Percentiles rank a stretch among this genome's conserved stretches.
These are phyloP conservation scores for Plagodis pulveraria DNA, from an alignment of 2,888 invertebrate genomes.

Conservation along the genomic window DNA sequence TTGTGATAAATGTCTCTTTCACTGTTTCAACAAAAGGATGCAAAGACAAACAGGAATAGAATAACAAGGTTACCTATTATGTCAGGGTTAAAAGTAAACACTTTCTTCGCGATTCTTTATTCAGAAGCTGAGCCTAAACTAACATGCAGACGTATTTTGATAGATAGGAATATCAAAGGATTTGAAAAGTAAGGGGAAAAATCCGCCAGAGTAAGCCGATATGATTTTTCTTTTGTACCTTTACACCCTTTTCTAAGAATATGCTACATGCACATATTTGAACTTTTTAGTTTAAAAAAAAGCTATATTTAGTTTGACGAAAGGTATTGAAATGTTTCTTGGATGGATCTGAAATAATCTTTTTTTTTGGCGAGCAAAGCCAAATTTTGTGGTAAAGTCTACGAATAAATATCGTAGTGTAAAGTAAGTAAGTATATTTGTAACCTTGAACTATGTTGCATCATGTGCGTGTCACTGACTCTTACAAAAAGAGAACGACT, in stretches of 20 bases:
- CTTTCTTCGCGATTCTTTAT: slow-evolving; percentile 13
- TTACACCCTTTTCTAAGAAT: slow-evolving; percentile 2
- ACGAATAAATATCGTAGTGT: no score
- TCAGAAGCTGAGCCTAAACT: slow-evolving; percentile 19
- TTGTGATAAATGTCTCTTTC: neutral
- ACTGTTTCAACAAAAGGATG: neutral
- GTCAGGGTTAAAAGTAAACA: slow-evolving; percentile 12
- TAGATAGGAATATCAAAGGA: slow-evolving; percentile 24
- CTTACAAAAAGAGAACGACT: no score
- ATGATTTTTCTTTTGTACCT: slow-evolving; percentile 2
- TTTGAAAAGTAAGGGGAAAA: slow-evolving; percentile 18
- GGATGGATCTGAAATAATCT: no score
- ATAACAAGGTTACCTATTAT: slow-evolving; percentile 11
- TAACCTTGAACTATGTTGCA: no score
- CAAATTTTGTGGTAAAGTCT: no score
- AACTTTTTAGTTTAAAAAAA: neutral
- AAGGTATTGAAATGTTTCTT: no score
- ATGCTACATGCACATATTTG: neutral
- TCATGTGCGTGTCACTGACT: no score
- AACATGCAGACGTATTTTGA: slow-evolving; percentile 22
- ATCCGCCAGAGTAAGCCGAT: slow-evolving; percentile 10
- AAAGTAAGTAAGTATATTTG: no score
- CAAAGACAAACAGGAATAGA: slow-evolving; percentile 6
- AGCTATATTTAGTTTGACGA: no score
- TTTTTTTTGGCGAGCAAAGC: no score